Evolutionary conservation across 2,797 vertebrate species (phyloP).

Genomic region (Ispidina picta): DNA sequence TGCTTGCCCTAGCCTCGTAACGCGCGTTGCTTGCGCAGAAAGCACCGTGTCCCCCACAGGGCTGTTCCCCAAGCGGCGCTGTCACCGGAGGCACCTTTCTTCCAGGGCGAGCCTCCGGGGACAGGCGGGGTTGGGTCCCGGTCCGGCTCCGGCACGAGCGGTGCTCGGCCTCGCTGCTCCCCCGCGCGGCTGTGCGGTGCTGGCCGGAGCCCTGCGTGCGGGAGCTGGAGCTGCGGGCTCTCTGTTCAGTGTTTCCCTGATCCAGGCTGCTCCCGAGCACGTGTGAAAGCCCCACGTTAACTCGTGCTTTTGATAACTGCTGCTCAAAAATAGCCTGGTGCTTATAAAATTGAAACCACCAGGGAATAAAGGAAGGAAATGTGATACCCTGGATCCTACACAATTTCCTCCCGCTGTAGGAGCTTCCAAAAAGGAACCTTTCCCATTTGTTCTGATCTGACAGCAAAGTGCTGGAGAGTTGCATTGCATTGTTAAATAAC

Average conservation of each 20-base stretch:
- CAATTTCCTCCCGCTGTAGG: conserved; percentile 20
- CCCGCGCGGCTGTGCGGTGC: too few species aligned
- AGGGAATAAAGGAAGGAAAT: conserved; percentile 33
- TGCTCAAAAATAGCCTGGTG: conserved; percentile 24
- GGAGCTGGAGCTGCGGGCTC: neutral
- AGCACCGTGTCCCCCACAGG: neutral
- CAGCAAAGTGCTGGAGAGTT: conserved; percentile 2
- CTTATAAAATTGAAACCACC: conserved; percentile 29
- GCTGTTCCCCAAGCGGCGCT: rapidly evolving
- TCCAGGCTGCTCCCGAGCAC: neutral
- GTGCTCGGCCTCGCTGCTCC: too few species aligned
- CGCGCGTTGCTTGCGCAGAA: rapidly evolving
- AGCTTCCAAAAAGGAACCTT: conserved; percentile 37
- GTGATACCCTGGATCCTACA: conserved; percentile 44
- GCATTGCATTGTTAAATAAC: neutral
- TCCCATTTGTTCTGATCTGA: conserved; percentile 32
- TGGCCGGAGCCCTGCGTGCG: too few species aligned
- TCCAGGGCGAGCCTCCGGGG: neutral
- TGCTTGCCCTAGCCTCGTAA: neutral
- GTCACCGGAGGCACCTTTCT: rapidly evolving
- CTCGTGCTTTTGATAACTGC: neutral
- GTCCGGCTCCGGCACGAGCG: too few species aligned
- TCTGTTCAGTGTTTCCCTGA: neutral
- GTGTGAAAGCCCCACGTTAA: neutral
- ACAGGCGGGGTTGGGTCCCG: rapidly evolving